These are phyloP conservation scores for Zhengitettix transpicula DNA, from an alignment of 2,888 invertebrate genomes.

Conservation along the genomic window DNA sequence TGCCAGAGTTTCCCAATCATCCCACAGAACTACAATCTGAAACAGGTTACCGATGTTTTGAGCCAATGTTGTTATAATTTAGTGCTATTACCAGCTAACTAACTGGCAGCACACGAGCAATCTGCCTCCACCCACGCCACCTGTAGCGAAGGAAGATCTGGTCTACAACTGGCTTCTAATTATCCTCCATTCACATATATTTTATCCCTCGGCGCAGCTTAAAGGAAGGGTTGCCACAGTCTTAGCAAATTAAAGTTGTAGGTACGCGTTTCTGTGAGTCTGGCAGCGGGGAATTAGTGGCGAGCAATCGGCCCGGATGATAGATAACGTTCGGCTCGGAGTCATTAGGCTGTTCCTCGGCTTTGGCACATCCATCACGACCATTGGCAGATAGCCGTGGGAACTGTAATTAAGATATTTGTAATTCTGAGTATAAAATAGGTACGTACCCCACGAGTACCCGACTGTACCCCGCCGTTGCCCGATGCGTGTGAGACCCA, in stretches of 20 bases:
- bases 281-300: background rate
- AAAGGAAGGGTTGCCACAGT: background rate
- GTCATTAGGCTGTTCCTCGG: background rate
- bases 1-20: too few species aligned
- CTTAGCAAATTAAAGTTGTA: background rate
- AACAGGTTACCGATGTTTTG: too few species aligned
- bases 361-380: background rate
- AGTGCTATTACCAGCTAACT: too few species aligned
- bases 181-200: background rate
- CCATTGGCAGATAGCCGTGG: too few species aligned
- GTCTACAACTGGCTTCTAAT: background rate
- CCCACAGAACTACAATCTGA: too few species aligned
- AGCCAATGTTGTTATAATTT: too few species aligned
- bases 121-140: background rate
- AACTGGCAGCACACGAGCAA: too few species aligned
- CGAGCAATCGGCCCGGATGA: background rate
- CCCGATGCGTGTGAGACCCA: background rate
- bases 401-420: too few species aligned
- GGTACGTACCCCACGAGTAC: background rate
- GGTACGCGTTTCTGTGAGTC: background rate
- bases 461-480: background rate
- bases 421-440: too few species aligned
- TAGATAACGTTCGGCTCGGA: background rate
- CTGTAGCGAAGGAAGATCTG: background rate
- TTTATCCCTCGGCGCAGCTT: background rate